Evolutionary conservation across 2,797 vertebrate genomes (phyloP), one percentile per base, ranked within the genome.

Genomic region (Tenualosa thibaudeaui): DNA sequence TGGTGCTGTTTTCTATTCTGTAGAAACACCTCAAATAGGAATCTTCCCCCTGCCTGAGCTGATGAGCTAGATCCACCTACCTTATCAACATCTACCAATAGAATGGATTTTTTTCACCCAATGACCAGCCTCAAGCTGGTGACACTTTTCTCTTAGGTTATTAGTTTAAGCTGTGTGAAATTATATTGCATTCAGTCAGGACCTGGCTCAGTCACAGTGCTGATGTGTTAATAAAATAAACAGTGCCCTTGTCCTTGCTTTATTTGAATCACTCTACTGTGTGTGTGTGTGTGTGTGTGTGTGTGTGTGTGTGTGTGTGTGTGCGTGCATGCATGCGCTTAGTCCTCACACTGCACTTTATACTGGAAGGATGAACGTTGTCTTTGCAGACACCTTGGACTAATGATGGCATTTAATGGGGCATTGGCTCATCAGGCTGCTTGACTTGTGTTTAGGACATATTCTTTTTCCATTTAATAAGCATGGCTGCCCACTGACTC

Each of bases 351-450:
- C 5, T 75, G 31, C 31, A 84, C 65, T 54, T 31, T 22, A 68
- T 19, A 12, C 84, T 81, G 81, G 19, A 46, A 83, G 62, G 84
- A 81, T 88, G 46, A 86, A 87, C 82, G 58, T 40, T 75, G 43
- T 82, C 78, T 86, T 85, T 85, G 83, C 81, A 37, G 81, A 53
- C 37, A n/a, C 6, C 31, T 58, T 43, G 78, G 43, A 62, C 82
- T 86, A 85, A 84, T 46, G 31, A 31, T 90, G 87, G 87, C 83
- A 86, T 87, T 86, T 85, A 83, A 50, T 87, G 88, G 82, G 68
- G 82, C 54, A 81, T 68, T 82, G 86, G 86, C 87, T 86, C 83
- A 85, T 86, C 84, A 5, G 53, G 71, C 81, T 81, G 71, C 50
- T 82, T 40, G 31, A 37, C 68, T 43, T 40, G 68, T 43, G 68